Conservation (phyloP, 2,888 invertebrate genomes). For the Chrysomela aeneicollis region DNA sequence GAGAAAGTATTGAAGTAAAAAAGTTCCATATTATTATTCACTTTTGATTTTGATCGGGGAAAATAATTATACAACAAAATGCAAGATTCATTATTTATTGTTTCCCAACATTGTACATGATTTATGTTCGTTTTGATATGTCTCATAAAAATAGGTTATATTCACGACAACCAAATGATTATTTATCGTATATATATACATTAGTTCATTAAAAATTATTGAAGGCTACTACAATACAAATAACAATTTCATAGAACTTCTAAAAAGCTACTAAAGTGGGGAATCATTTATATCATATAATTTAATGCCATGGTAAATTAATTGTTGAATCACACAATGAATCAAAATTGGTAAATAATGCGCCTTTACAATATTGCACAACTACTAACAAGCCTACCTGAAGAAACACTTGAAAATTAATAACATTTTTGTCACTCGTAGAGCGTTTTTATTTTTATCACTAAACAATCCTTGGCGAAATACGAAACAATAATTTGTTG, state of each 20-base stretch:
- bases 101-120: conserved; percentile 38
- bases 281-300: conserved; percentile 1
- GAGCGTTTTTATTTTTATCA: not conserved
- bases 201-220: conserved; percentile 52
- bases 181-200: conserved; percentile 48
- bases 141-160: conserved; percentile 56
- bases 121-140: conserved; percentile 51
- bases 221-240: conserved; percentile 36
- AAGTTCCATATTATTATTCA: too few species aligned
- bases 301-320: not conserved
- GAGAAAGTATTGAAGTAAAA: too few species aligned
- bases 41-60: too few species aligned
- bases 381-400: not conserved
- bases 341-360: not conserved
- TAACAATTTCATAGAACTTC: not conserved
- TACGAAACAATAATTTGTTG: not conserved
- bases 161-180: conserved; percentile 50
- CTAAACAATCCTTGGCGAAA: not conserved
- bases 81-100: conserved; percentile 32
- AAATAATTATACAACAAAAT: too few species aligned
- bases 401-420: not conserved
- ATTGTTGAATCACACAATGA: not conserved
- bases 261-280: conserved; percentile 31
- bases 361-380: not conserved
- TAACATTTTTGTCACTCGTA: too few species aligned